Evolutionary conservation across 2,888 invertebrate species (phyloP).

Genomic region (Melanargia galathea): DNA sequence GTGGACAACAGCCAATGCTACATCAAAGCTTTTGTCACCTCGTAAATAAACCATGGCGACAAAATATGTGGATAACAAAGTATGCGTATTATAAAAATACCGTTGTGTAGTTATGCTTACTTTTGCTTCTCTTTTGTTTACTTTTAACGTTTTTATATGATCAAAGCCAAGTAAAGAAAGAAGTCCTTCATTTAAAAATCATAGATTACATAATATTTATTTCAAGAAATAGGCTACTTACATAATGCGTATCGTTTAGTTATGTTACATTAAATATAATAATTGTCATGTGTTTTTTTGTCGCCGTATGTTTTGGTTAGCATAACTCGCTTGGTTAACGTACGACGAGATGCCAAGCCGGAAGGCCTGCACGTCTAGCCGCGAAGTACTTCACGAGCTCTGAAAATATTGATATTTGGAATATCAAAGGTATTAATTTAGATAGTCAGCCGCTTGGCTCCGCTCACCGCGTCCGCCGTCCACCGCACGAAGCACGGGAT

Average conservation of each 20-base stretch:
- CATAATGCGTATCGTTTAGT: too few relatives aligned
- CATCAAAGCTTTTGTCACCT: slow-evolving; percentile 70
- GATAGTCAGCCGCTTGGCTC: slow-evolving; percentile 66
- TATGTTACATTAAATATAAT: neutral
- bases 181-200: neutral
- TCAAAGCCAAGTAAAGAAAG: neutral
- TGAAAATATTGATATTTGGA: slow-evolving; percentile 79
- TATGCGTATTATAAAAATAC: slow-evolving; percentile 45
- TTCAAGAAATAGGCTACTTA: neutral
- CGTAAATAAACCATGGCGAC: slow-evolving; percentile 59
- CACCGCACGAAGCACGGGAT: slow-evolving; percentile 61
- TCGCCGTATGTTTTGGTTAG: slow-evolving; percentile 6
- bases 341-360: slow-evolving; percentile 62
- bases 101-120: slow-evolving; percentile 11
- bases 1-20: slow-evolving; percentile 65
- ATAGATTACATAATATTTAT: neutral
- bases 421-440: slow-evolving; percentile 81
- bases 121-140: slow-evolving; percentile 24
- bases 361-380: slow-evolving; percentile 49
- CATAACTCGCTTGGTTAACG: slow-evolving; percentile 55
- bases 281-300: neutral
- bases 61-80: slow-evolving; percentile 49
- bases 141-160: neutral
- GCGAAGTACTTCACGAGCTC: slow-evolving; percentile 61
- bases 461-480: slow-evolving; percentile 46